Evolutionary conservation across 2,113 vertebrate species (phyloP), one percentile per base, ranked within the genome.

Genomic region (Stomatorhinus ivindoensis): DNA sequence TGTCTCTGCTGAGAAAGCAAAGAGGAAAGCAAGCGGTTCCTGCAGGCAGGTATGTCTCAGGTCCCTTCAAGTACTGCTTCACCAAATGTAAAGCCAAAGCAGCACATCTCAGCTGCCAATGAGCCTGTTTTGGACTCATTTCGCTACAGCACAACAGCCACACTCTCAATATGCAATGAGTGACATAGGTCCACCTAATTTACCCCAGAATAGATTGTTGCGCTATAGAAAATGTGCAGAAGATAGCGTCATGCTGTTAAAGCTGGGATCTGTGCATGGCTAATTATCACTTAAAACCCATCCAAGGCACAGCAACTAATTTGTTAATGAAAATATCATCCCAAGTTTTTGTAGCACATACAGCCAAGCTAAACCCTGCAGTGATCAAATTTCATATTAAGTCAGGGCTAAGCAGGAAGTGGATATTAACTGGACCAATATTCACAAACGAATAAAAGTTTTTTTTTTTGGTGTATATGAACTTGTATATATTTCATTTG

Each of bases 251-350:
- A 42, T 42, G 73, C 35, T 76, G 31, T 19, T 35, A 42, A 35
- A 80, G 13, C 73, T 80, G 31, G 11, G 35, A 80, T 80, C 73
- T 80, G 35, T 80, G 73, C 2, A 2, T 42, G 35, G 31, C 35
- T 80, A 39, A 80, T 80, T 42, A 80, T 80, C 73, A 80, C 73
- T 35, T 80, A 42, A 80, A 80, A 80, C 31, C 35, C 15, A 19
- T 80, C 73, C 73, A 85, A 24, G 35, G 42, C 44, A 42, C 82
- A 46, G 48, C 21, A n/a, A 46, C 24, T 85, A 24, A 48, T 48
- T 47, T 85, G 82, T 48, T 85, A 27, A 85, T 85, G 82, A 46
- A 85, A 85, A 85, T 85, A n/a, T 85, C 24, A 19, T n/a, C 82
- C 19, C n/a, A 21, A 9, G 21, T 44, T 42, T 39, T 42, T 85